Conservation (phyloP, 1,140 invertebrate species). For the Hermetia illucens region DNA sequence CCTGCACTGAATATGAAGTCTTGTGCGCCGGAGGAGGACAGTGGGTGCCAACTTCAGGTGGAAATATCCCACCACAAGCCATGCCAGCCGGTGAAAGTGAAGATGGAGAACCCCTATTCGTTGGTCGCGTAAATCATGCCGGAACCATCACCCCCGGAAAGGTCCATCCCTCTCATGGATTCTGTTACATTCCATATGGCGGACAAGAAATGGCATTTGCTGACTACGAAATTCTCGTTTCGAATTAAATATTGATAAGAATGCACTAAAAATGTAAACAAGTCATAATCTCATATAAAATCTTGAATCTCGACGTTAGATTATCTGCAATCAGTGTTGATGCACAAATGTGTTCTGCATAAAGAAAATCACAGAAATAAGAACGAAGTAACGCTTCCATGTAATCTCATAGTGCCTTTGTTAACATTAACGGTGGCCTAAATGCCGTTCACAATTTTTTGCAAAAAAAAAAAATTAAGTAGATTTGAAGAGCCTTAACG, state of each 20-base stretch:
- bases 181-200: slow-evolving; percentile 56
- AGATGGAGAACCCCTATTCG: slow-evolving; percentile 56
- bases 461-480: too few species aligned
- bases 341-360: too few species aligned
- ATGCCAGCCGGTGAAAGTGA: slow-evolving; percentile 56
- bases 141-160: slow-evolving; percentile 52
- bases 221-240: slow-evolving; percentile 58
- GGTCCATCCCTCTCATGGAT: slow-evolving; percentile 51
- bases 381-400: too few species aligned
- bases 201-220: slow-evolving; percentile 53
- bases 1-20: slow-evolving; percentile 57
- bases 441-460: too few species aligned
- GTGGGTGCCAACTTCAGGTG: slow-evolving; percentile 46
- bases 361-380: too few species aligned
- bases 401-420: too few species aligned
- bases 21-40: slow-evolving; percentile 40
- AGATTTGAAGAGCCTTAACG: too few species aligned
- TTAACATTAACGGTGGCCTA: too few species aligned
- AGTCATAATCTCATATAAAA: too few species aligned
- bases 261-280: too few species aligned
- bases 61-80: slow-evolving; percentile 52
- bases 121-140: slow-evolving; percentile 52
- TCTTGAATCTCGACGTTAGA: too few species aligned
- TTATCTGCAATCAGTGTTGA: too few species aligned
- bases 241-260: slow-evolving; percentile 22